Evolutionary conservation across 2,113 vertebrate species (phyloP).

Genomic region (Gorsachius goisagi): DNA sequence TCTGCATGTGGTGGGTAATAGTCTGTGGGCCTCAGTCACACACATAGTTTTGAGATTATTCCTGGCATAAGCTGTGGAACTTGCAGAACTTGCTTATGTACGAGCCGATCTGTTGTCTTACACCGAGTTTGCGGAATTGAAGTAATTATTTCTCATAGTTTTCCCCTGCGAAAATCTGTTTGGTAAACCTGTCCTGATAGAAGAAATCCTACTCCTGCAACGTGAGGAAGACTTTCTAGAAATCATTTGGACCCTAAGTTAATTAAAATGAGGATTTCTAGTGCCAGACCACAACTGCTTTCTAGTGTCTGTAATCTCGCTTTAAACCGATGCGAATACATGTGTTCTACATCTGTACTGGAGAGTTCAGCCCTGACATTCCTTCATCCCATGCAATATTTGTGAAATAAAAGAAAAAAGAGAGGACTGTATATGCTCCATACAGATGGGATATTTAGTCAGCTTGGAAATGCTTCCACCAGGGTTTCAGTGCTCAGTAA

Average conservation of each 20-base stretch:
- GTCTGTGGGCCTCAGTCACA: not conserved
- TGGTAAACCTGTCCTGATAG: not conserved
- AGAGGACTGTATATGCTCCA: slow-evolving; percentile 45
- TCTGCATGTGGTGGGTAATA: not conserved
- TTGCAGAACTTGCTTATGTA: not conserved
- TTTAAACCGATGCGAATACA: slow-evolving; percentile 65
- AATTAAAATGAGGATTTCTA: slow-evolving; percentile 44
- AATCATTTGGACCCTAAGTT: slow-evolving; percentile 26
- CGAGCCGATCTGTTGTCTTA: fast-evolving
- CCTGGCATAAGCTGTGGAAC: not conserved
- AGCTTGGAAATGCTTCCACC: slow-evolving; percentile 47
- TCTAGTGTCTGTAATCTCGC: slow-evolving; percentile 50
- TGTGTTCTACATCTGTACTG: slow-evolving; percentile 71
- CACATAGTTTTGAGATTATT: not conserved
- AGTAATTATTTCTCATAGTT: not conserved
- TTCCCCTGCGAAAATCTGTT: not conserved
- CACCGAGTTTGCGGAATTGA: not conserved
- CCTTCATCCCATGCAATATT: slow-evolving; percentile 65
- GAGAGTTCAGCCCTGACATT: slow-evolving; percentile 64
- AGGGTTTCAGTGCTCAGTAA: not conserved
- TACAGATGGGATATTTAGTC: slow-evolving; percentile 62
- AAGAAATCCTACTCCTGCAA: not conserved
- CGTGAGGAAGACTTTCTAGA: slow-evolving; percentile 26
- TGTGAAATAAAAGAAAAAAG: slow-evolving; percentile 65
- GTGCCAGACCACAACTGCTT: slow-evolving; percentile 66